A percentile compares a stretch with the other conserved stretches of the same genome.
Conservation (phyloP, 2,113 vertebrate genomes). For the Sinocyclocheilus anophthalmus region DNA sequence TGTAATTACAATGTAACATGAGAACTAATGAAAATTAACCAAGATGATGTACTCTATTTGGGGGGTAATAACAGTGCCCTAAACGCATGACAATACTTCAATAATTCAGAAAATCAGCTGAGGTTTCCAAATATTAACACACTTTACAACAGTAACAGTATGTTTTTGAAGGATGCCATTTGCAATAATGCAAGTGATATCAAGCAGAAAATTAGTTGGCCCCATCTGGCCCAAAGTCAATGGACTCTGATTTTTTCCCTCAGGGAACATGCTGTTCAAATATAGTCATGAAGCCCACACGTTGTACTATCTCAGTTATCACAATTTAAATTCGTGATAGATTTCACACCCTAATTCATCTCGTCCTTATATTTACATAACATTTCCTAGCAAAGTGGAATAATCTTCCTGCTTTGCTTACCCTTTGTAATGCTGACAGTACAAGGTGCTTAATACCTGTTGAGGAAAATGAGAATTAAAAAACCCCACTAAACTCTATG, state of each 20-base stretch:
- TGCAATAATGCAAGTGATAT: conserved; percentile 41
- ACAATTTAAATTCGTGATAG: neutral
- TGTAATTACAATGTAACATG: neutral
- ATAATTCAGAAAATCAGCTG: neutral
- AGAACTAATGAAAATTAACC: neutral
- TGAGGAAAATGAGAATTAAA: neutral
- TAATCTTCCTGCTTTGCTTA: conserved; percentile 26
- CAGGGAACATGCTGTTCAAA: conserved; percentile 6
- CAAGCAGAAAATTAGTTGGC: conserved; percentile 53
- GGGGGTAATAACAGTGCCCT: neutral
- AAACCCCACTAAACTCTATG: neutral
- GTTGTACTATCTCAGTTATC: neutral
- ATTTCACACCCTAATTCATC: conserved; percentile 15
- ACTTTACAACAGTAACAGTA: conserved; percentile 20
- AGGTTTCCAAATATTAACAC: conserved; percentile 1
- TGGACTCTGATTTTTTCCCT: conserved; percentile 6
- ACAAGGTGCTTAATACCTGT: conserved; percentile 21
- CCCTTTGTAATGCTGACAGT: conserved; percentile 29
- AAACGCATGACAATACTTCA: neutral
- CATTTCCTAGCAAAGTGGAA: conserved; percentile 6
- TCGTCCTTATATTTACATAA: conserved; percentile 18
- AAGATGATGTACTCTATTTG: neutral
- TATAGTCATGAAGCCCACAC: neutral
- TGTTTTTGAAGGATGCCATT: conserved; percentile 45
- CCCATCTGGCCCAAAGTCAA: conserved; percentile 30